Percentiles rank a stretch among this genome's conserved stretches.
phyloP scores from a whole-genome alignment of 2,113 vertebrate species.

The Tangachromis dhanisi region DNA sequence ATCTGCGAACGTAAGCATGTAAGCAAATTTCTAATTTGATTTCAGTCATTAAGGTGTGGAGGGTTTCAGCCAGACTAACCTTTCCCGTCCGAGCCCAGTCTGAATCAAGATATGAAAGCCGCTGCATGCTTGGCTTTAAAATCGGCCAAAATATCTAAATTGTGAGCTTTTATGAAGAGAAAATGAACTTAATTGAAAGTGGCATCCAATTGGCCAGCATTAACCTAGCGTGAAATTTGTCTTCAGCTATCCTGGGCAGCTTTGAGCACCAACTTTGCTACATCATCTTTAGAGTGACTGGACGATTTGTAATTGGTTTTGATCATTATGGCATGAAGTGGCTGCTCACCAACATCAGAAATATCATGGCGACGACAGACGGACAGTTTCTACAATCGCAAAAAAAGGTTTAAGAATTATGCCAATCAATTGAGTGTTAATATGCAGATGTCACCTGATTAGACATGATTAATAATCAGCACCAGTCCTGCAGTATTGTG shows the following conservation, averaged over 20 bases:
- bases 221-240: slow-evolving; percentile 70
- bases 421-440: background rate
- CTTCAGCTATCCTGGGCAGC: slow-evolving; percentile 31
- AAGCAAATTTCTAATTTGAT: slow-evolving; percentile 63
- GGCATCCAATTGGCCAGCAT: slow-evolving; percentile 65
- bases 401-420: background rate
- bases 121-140: slow-evolving; percentile 43
- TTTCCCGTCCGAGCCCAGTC: slow-evolving; percentile 30
- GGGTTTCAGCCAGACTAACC: slow-evolving; percentile 4
- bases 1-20: slow-evolving; percentile 49
- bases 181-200: slow-evolving; percentile 68
- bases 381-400: background rate
- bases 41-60: slow-evolving; percentile 13
- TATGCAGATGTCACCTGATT: background rate
- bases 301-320: slow-evolving; percentile 45
- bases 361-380: background rate
- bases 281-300: slow-evolving; percentile 37
- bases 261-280: slow-evolving; percentile 31
- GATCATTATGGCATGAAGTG: slow-evolving; percentile 40
- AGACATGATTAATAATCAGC: background rate
- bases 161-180: slow-evolving; percentile 43
- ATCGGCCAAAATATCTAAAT: slow-evolving; percentile 59
- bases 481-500: background rate
- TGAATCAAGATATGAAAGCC: slow-evolving; percentile 54
- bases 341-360: background rate